These are phyloP conservation scores for Lasiurus borealis DNA, from an alignment of 2,113 vertebrate genomes.

Conservation along the genomic window DNA sequence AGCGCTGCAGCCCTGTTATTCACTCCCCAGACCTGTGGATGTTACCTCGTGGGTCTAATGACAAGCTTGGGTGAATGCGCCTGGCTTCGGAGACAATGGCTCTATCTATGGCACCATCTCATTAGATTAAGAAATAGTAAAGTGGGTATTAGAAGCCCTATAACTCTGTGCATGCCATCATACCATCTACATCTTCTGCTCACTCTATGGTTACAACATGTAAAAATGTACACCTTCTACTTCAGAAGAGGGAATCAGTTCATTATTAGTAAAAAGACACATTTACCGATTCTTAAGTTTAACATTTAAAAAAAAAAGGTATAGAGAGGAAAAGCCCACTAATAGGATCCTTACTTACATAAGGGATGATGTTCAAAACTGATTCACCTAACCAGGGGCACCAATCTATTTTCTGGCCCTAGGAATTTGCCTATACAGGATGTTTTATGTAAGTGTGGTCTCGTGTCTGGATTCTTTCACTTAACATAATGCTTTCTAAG, in stretches of 20 bases:
- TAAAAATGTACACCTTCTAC: neutral
- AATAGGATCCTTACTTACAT: slow-evolving; percentile 55
- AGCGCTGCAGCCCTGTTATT: neutral
- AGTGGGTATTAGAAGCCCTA: neutral
- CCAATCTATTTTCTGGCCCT: neutral
- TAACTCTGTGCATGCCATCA: neutral
- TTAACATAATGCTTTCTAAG: neutral
- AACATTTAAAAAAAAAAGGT: slow-evolving; percentile 34
- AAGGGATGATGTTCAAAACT: neutral
- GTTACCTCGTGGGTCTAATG: neutral
- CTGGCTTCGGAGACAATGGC: neutral
- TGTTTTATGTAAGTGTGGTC: neutral
- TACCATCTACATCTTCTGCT: neutral
- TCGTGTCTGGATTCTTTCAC: neutral
- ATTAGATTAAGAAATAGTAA: neutral
- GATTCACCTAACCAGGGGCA: neutral
- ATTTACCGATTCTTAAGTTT: slow-evolving; percentile 14
- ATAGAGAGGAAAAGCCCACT: slow-evolving; percentile 22
- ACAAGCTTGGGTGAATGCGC: neutral
- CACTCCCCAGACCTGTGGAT: neutral
- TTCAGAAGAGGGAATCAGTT: slow-evolving; percentile 30
- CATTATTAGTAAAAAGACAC: neutral
- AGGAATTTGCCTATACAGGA: neutral
- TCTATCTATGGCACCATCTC: neutral
- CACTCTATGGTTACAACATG: neutral